Percentiles rank a stretch among this genome's conserved stretches.
Conservation (phyloP, 2,888 invertebrate species). For the Andrena bucephala region DNA sequence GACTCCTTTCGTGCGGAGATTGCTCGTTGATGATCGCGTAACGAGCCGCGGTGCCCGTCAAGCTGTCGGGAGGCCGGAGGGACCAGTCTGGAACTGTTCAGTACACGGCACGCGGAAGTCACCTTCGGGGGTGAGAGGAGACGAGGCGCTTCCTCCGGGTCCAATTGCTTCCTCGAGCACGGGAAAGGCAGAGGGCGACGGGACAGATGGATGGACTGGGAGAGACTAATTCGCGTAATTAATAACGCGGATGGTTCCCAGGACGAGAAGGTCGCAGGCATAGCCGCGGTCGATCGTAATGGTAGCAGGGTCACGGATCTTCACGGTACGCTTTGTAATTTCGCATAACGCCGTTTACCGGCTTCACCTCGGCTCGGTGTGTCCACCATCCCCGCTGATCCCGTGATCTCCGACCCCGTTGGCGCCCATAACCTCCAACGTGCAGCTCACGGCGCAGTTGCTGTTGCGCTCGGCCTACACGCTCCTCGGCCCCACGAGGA, state of each 20-base stretch:
- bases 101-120: slow-evolving; percentile 69
- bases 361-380: slow-evolving; percentile 28
- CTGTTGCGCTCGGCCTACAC: slow-evolving; percentile 24
- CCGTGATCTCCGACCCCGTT: slow-evolving; percentile 54
- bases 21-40: slow-evolving; percentile 67
- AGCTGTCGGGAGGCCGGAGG: slow-evolving; percentile 52
- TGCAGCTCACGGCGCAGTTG: slow-evolving; percentile 38
- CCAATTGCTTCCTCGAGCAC: slow-evolving; percentile 20
- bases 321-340: slow-evolving; percentile 60
- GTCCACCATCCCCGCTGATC: slow-evolving; percentile 59
- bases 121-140: slow-evolving; percentile 38
- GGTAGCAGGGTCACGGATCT: slow-evolving; percentile 62
- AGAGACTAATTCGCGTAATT: slow-evolving; percentile 71
- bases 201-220: not conserved
- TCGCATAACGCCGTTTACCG: slow-evolving; percentile 65
- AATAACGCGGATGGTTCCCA: slow-evolving; percentile 66
- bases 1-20: slow-evolving; percentile 56
- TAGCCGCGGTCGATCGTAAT: slow-evolving; percentile 52
- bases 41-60: slow-evolving; percentile 66
- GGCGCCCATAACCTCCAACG: slow-evolving; percentile 62
- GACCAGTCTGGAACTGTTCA: slow-evolving; percentile 53
- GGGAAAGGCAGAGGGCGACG: not conserved
- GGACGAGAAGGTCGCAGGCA: slow-evolving; percentile 37
- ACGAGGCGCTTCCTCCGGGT: slow-evolving; percentile 28
- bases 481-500: slow-evolving; percentile 6